phyloP scores from a whole-genome alignment of 2,113 vertebrate genomes.

The Damaliscus lunatus region DNA sequence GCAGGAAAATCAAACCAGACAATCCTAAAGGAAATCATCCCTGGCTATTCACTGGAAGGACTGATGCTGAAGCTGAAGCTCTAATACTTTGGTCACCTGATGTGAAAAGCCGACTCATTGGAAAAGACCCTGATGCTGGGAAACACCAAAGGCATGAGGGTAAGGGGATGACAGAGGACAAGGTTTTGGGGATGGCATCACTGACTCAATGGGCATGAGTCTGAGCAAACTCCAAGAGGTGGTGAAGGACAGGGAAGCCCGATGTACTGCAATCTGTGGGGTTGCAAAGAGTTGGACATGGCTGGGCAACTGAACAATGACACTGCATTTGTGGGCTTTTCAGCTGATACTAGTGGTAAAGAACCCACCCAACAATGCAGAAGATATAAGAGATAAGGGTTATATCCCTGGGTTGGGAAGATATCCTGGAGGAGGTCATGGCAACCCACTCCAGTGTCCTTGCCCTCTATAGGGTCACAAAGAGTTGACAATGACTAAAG shows the following conservation, averaged over 20 bases:
- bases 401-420: background rate
- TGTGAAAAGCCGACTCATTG: fast-evolving
- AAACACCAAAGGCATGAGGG: background rate
- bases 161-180: fast-evolving
- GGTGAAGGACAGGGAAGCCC: no score
- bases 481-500: background rate
- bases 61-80: background rate
- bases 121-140: background rate
- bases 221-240: background rate
- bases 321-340: background rate
- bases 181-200: background rate
- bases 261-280: background rate
- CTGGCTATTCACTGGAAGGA: background rate
- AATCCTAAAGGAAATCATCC: background rate
- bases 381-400: background rate
- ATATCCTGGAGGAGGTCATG: background rate
- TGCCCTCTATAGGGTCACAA: background rate
- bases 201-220: background rate
- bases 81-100: background rate
- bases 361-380: background rate
- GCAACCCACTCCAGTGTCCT: background rate
- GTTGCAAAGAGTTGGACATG: background rate
- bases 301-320: fast-evolving
- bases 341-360: background rate
- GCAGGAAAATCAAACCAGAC: background rate